Base-by-base conservation (phyloP, 2,888 invertebrate species). In the Amphipyra berbera region DNA sequence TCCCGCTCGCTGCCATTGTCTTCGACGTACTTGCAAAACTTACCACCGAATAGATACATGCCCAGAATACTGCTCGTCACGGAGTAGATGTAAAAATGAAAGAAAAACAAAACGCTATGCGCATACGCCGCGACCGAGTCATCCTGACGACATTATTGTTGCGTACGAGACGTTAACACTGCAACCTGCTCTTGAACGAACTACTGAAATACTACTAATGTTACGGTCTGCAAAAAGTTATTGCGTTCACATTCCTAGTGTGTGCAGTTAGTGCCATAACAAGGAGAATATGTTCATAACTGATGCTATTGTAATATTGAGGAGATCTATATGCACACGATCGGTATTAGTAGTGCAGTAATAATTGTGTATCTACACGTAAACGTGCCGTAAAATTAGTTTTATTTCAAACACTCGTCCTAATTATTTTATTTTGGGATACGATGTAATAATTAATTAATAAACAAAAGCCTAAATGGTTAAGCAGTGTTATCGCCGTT, bases 41-140 rank as follows among this genome's bases (percentile, higher is more conserved):
- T 98, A 97, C 99, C 98, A 96, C 99, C 99, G 96, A 99, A 99
- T 96, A 99, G 97, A 97, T 98, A 98, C 98, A 99, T 99, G 96
- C 99, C 99, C 96, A 99, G 98, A 96, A 98, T 98, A 97, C 99
- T 99, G 97, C 95, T 95, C 95, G 93, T 84, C 82, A 91, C 78
- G 89, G 83, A 88, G 87, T 88, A 91, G 90, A 93, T 93, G 94
- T 89, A 88, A 91, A 91, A 95, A 95, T 94, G 94, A 95, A 93
- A 95, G 93, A 92, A 92, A 92, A 91, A 92, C 82, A 91, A 89
- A 94, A 94, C 93, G 92, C 94, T 94, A 92, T 94, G 94, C 94
- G 93, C 94, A 92, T 83, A 91, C 90, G 90, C 90, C 87, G 91
- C 92, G 90, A 89, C 89, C 90, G 90, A 88, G 83, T 88, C 86